These are phyloP conservation scores for Orycteropus afer DNA, from an alignment of 2,113 vertebrate genomes.

Conservation along the genomic window DNA sequence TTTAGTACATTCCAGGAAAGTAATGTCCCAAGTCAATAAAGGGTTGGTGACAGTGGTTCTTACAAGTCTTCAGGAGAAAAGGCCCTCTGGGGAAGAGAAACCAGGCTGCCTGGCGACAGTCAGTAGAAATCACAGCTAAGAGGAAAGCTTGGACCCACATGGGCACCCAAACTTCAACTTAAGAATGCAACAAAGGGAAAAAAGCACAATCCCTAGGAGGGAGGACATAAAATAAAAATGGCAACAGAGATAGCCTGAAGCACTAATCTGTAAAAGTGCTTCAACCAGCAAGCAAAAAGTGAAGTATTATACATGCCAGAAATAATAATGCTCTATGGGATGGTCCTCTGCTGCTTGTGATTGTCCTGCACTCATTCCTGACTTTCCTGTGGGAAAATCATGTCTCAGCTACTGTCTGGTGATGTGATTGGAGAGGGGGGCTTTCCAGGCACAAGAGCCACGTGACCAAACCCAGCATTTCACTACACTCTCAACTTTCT, in stretches of 20 bases:
- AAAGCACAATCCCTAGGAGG: neutral
- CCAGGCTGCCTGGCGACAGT: neutral
- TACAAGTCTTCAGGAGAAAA: neutral
- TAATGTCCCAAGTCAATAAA: slow-evolving; percentile 46
- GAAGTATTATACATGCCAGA: neutral
- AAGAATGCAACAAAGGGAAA: neutral
- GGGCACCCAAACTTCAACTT: neutral
- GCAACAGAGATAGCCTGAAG: neutral
- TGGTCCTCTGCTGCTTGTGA: neutral
- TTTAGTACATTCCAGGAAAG: slow-evolving; percentile 26
- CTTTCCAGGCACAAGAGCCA: neutral
- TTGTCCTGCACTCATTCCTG: neutral
- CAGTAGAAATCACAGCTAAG: neutral
- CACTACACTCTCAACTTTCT: neutral
- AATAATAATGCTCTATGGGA: neutral
- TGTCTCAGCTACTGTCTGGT: neutral
- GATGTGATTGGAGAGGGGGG: neutral
- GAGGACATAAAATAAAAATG: neutral
- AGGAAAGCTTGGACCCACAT: neutral
- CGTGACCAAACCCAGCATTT: neutral
- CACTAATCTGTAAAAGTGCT: neutral
- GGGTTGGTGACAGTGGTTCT: neutral
- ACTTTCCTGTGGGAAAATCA: neutral
- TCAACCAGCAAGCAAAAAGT: neutral
- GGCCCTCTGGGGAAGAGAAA: neutral